Conservation (phyloP, 2,113 vertebrate genomes). For the rat (Rattus norvegicus) region DNA sequence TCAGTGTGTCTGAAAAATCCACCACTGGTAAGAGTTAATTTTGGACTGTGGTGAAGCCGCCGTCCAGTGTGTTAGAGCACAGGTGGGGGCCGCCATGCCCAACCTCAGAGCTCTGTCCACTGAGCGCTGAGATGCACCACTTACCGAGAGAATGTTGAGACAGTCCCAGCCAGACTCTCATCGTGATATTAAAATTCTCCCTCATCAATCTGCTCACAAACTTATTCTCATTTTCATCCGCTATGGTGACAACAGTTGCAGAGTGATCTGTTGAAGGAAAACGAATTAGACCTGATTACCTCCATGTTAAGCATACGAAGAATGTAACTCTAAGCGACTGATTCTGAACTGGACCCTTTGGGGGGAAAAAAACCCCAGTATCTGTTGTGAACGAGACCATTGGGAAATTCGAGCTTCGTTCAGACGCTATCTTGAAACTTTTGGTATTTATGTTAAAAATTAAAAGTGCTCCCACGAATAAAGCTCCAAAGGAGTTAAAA, state of each 20-base stretch:
- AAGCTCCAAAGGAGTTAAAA: background rate
- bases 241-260: conserved; percentile 90
- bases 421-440: background rate
- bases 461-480: background rate
- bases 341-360: conserved; percentile 16
- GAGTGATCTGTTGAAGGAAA: conserved; percentile 86
- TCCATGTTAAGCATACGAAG: background rate
- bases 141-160: conserved; percentile 85
- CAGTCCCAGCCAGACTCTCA: conserved; percentile 92
- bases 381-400: conserved; percentile 22
- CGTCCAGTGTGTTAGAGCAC: background rate
- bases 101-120: background rate
- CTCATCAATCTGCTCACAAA: conserved; percentile 91
- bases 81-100: background rate
- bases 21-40: background rate
- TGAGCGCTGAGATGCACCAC: conserved; percentile 1
- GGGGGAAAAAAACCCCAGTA: background rate
- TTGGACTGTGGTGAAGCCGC: conserved; percentile 33
- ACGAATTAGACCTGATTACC: conserved; percentile 55
- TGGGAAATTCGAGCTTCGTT: conserved; percentile 44
- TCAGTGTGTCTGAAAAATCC: background rate
- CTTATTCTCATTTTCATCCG: conserved; percentile 92
- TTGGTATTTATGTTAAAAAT: background rate
- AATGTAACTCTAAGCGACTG: background rate
- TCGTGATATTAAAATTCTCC: conserved; percentile 91